Evolutionary conservation across 1,140 invertebrate genomes (phyloP), one percentile per base, ranked within the genome.

Genomic region (Triops cancriformis): DNA sequence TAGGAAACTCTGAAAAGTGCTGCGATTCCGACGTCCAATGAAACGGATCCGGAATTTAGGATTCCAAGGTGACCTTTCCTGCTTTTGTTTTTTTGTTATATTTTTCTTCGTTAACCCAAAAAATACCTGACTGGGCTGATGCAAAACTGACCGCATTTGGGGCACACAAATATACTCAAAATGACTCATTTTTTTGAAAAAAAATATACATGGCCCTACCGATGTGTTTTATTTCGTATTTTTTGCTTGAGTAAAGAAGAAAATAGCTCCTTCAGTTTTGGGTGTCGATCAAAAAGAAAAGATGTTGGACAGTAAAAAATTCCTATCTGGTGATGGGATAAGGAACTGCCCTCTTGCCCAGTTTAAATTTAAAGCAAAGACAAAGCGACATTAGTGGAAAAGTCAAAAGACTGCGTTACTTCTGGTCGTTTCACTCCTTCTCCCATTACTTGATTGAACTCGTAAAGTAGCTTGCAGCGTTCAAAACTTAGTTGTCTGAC

Each of bases 201-300:
- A n/a, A n/a, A n/a, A n/a, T n/a, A n/a, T n/a, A n/a, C n/a, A 37
- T 37, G 31, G 31, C 31, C 31, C 31, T 37, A 37, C 31, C 31
- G 2, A 37, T 37, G 31, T 7, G 31, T 37, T 7, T 37, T 7
- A 37, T 37, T 37, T 4, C 31, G 14, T 64, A 12, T 64, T 64
- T 23, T 23, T 64, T 64, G 5, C 5, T 64, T 64, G 18, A 64
- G 18, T 23, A 12, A 64, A 64, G 18, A n/a, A n/a, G n/a, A n/a
- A n/a, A n/a, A n/a, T n/a, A 64, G 41, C n/a, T 51, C 74, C 37
- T 27, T 41, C 74, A 28, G 26, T 76, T 76, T 76, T 76, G 10
- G 31, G 14, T 64, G 51, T 64, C 51, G 51, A 64, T 64, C 51
- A 64, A 64, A n/a, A 23, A 18, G 51, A 64, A 0, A 37, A n/a